These are phyloP conservation scores for Drosophila malerkotliana DNA, from an alignment of 1,140 invertebrate genomes.

Conservation along the genomic window DNA sequence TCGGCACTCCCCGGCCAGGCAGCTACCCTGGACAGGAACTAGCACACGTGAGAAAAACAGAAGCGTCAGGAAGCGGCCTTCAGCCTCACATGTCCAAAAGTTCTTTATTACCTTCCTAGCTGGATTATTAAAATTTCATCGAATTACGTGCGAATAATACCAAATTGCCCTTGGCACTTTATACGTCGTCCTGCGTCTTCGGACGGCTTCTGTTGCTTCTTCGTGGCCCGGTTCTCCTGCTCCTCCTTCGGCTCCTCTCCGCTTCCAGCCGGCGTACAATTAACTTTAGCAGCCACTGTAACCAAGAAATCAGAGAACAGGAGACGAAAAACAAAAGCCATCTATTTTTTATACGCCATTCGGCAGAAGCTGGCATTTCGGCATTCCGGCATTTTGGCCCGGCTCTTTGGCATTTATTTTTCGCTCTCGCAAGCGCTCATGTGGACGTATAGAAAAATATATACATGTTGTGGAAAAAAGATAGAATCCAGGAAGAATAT, in stretches of 20 bases:
- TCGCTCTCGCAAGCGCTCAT: background rate
- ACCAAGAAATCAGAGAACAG: conserved; percentile 11
- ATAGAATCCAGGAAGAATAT: background rate
- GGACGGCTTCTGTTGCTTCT: background rate
- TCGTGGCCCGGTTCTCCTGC: conserved; percentile 3
- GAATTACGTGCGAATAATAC: conserved; percentile 72
- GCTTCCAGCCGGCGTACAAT: conserved; percentile 26
- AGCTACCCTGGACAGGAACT: background rate
- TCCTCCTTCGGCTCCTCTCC: background rate
- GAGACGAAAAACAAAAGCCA: conserved; percentile 26
- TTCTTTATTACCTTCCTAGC: conserved; percentile 71
- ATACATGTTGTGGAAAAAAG: background rate
- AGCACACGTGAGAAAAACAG: conserved; percentile 25
- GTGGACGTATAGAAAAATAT: background rate
- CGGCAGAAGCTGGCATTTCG: background rate
- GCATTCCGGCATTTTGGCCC: conserved; percentile 6
- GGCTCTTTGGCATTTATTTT: background rate
- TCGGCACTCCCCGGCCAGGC: background rate
- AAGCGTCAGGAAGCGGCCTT: conserved; percentile 42
- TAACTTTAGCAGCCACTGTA: conserved; percentile 26
- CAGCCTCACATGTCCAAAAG: conserved; percentile 64
- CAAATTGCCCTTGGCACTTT: conserved; percentile 43
- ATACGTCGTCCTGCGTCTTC: conserved; percentile 12
- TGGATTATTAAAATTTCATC: conserved; percentile 77
- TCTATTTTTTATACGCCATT: conserved; percentile 51